A percentile compares a stretch with the other conserved stretches of the same genome.
These are phyloP conservation scores for Salminus brasiliensis DNA, from an alignment of 2,113 vertebrate genomes.

Conservation along the genomic window DNA sequence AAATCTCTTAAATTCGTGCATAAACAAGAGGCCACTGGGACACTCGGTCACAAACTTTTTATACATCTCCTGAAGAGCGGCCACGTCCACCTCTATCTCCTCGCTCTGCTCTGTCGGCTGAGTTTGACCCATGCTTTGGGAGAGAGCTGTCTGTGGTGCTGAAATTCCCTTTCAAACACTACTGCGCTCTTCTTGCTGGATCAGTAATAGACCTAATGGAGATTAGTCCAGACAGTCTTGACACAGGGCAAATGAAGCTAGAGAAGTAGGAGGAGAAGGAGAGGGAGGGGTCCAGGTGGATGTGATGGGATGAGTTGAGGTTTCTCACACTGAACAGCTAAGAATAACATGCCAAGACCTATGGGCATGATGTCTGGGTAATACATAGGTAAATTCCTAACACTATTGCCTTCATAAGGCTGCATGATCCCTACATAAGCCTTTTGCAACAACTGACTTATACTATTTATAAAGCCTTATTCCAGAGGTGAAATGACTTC, in stretches of 20 bases:
- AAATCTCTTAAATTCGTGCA: constrained; percentile 78
- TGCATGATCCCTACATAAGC: no score
- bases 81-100: constrained; percentile 65
- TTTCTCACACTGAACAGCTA: neutral
- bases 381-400: no score
- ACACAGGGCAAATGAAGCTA: neutral
- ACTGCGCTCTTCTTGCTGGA: neutral
- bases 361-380: no score
- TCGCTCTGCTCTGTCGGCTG: constrained; percentile 58
- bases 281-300: neutral
- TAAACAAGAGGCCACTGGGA: constrained; percentile 71
- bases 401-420: no score
- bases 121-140: constrained; percentile 67
- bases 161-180: neutral
- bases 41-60: constrained; percentile 76
- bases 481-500: no score
- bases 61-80: constrained; percentile 76
- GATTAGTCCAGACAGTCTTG: constrained; percentile 6
- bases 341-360: no score
- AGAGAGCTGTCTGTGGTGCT: constrained; percentile 34
- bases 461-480: no score
- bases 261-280: neutral
- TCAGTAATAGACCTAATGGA: constrained; percentile 15
- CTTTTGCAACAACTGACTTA: no score
- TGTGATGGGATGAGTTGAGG: neutral